Evolutionary conservation across 1,140 invertebrate species (phyloP), one percentile per base, ranked within the genome.

Genomic region (Nomia melanderi): DNA sequence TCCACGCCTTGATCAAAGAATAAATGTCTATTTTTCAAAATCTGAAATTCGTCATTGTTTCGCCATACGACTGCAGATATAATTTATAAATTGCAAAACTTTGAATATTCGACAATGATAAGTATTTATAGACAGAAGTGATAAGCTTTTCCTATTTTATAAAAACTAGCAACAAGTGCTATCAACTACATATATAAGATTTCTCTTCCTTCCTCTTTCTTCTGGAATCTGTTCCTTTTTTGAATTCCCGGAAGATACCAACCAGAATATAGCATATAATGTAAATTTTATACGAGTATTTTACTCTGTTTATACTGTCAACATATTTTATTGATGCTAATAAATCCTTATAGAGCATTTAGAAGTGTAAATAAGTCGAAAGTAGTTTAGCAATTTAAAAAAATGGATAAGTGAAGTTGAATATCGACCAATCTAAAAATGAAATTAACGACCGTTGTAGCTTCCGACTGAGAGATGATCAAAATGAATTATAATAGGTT

Each of bases 261-360:
- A 3, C 8, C 59, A 59, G 29, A 70, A 44, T 74, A 41, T 66
- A 56, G 27, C 33, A 11, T 53, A 6, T 31, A 64, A 73, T 5
- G 36, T 3, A 50, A 69, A 70, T 44, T 44, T 44, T 44, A 62
- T 70, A 54, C 27, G n/a, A 11, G 7, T 39, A 39, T 31, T 74
- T 57, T 57, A 27, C 20, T 36, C 50, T 20, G 25, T 33, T 41
- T 41, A 4, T 44, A 59, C 7, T 8, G 33, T 59, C 70, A 36
- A 63, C 27, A 8, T 53, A 36, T 72, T 72, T 63, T 62, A 50
- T 33, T 60, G 60, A 41, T 74, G 27, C 27, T 53, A 56, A 74
- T 74, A 33, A 54, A 54, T 39, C 17, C 3, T 54, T 23, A 4
- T 27, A 27, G 17, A 57, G 36, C n/a, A 8, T 39, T 54, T 31